Percentiles rank a stretch among this genome's conserved stretches.
Conservation (phyloP, 2,113 vertebrate genomes). For the Corvus hawaiiensis region DNA sequence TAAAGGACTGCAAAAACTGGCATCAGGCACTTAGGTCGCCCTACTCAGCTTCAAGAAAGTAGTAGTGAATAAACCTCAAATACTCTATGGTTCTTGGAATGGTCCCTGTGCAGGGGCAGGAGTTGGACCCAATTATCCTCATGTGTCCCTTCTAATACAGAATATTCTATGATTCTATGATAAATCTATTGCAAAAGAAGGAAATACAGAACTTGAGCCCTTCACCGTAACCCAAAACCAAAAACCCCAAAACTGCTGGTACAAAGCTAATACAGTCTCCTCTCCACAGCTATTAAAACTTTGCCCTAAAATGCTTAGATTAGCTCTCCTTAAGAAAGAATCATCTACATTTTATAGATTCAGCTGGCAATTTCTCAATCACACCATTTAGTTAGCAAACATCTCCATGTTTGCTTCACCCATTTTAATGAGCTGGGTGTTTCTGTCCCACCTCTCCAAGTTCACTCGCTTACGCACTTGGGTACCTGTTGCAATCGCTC, state of each 20-base stretch:
- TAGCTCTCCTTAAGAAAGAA: neutral
- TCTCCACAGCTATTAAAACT: neutral
- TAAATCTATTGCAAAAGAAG: neutral
- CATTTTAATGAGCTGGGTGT: neutral
- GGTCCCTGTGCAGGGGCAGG: neutral
- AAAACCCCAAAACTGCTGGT: neutral
- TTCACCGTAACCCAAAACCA: neutral
- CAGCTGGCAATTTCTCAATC: neutral
- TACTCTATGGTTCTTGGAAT: neutral
- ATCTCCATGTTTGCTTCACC: neutral
- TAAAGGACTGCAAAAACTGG: neutral
- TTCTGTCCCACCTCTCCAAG: neutral
- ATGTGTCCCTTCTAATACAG: neutral
- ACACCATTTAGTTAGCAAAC: neutral
- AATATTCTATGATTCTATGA: neutral
- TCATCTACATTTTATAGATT: neutral
- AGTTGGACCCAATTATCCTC: neutral
- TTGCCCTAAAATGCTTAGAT: neutral
- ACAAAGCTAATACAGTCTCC: neutral
- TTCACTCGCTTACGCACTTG: rapidly evolving
- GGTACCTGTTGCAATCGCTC: neutral
- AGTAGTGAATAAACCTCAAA: neutral
- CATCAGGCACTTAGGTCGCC: neutral
- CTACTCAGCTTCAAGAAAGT: neutral
- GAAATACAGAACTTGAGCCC: neutral